Percentiles rank a stretch among this genome's conserved stretches.
phyloP scores from a whole-genome alignment of 2,113 vertebrate species.

The Grallaria varia region DNA sequence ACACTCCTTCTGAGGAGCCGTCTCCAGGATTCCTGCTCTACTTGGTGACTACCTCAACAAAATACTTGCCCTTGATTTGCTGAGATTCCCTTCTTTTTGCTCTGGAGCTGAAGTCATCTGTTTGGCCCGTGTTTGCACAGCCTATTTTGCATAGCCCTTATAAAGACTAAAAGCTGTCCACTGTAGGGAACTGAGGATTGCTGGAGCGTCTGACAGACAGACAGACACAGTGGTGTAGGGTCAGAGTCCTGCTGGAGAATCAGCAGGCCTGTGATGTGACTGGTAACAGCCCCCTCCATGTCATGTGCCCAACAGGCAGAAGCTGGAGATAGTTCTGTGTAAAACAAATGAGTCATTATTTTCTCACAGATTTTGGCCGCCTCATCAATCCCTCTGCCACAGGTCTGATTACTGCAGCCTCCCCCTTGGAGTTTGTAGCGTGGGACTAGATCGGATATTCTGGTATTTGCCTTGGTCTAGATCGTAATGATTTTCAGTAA shows the following conservation, averaged over 20 bases:
- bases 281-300: neutral
- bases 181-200: neutral
- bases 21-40: neutral
- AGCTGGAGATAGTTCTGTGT: neutral
- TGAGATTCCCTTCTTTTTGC: neutral
- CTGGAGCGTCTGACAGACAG: neutral
- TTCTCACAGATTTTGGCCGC: neutral
- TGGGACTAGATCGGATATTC: neutral
- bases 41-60: neutral
- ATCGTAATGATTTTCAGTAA: neutral
- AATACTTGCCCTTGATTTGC: neutral
- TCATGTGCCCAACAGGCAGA: neutral
- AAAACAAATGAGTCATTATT: neutral
- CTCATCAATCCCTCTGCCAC: neutral
- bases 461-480: neutral
- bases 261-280: neutral
- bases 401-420: neutral
- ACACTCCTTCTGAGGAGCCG: neutral
- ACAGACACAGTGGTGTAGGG: neutral
- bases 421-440: neutral
- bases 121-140: neutral
- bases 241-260: neutral
- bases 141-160: neutral
- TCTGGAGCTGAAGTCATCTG: neutral
- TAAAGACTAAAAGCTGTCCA: neutral